These are phyloP conservation scores for Nebria ingens DNA, from an alignment of 1,140 invertebrate species.

Conservation along the genomic window DNA sequence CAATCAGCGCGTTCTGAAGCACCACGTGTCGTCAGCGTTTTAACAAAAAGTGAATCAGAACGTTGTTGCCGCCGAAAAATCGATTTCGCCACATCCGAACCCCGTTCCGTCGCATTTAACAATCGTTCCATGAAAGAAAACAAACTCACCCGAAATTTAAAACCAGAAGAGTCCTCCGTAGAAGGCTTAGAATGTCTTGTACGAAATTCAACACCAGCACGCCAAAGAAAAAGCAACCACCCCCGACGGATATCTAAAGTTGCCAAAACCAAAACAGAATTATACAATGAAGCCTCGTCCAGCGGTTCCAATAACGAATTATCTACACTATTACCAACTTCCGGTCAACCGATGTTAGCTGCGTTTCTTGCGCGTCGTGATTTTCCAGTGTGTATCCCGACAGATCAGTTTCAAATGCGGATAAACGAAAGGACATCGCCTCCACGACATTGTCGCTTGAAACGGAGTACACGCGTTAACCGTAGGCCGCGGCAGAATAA, in stretches of 20 bases:
- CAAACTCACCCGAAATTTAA: constrained; percentile 27
- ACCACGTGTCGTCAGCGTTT: constrained; percentile 7
- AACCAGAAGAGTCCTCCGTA: constrained; percentile 22
- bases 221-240: constrained; percentile 16
- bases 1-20: constrained; percentile 15
- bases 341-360: constrained; percentile 44
- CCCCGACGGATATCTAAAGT: constrained; percentile 13
- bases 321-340: constrained; percentile 48
- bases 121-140: constrained; percentile 28
- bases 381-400: constrained; percentile 35
- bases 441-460: constrained; percentile 19
- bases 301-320: constrained; percentile 52
- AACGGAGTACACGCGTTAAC: constrained; percentile 18
- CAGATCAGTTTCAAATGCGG: constrained; percentile 18
- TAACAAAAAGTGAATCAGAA: constrained; percentile 30
- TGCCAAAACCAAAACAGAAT: constrained; percentile 15
- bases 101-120: background rate
- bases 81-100: background rate
- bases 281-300: constrained; percentile 34
- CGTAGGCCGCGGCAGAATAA: constrained; percentile 17
- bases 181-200: constrained; percentile 32
- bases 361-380: constrained; percentile 50
- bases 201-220: constrained; percentile 11
- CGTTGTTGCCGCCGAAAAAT: constrained; percentile 8
- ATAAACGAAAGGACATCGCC: constrained; percentile 22